Base-by-base conservation (phyloP, 2,797 vertebrate species). In the Gymnoscopelus braueri region DNA sequence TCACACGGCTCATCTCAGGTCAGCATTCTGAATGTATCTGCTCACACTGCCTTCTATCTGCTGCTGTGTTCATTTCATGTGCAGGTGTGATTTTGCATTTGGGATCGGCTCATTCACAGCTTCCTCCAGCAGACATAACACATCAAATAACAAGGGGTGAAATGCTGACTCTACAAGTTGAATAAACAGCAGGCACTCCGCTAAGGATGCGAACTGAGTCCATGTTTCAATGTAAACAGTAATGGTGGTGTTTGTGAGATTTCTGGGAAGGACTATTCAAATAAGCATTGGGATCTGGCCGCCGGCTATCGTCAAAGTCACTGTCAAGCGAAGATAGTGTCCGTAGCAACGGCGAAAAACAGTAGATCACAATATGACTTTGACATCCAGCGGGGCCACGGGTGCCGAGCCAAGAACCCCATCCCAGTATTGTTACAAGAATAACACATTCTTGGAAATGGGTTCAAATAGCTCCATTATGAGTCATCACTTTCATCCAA, bases 301-400 rank as follows among this genome's bases (percentile, higher is more conserved):
- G 56, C 63, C 56, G 74, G 73, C 60, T 79, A 50, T 85, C 3
- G 52, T 86, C 75, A 82, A 77, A 49, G 49, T 63, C 69, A 15
- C 77, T 71, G 82, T 81, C 64, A 24, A 60, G 64, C 29, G 68
- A 7, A 78, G 89, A 90, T 85, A 78, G 86, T 87, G 72, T 87
- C 90, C 89, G 65, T 86, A 87, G 90, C 85, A 89, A 93, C 89
- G 0, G 74, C 54, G 23, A 78, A 71, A 85, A 91, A 91, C 84
- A 92, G 24, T 26, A 5, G 26, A 81, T 78, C 82, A 88, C 85
- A 87, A 87, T 67, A 39, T 49, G 71, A 82, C 82, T 76, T 52
- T 66, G 64, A 76, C 63, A 72, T 76, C 72, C 75, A 24, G 53
- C 11, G 52, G 15, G 49, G 54, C 78, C 54, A 64, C 58, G 14